Percentiles rank a stretch among this genome's conserved stretches.
These are phyloP conservation scores for Pagetopsis macropterus DNA, from an alignment of 2,797 vertebrate species.

Conservation along the genomic window DNA sequence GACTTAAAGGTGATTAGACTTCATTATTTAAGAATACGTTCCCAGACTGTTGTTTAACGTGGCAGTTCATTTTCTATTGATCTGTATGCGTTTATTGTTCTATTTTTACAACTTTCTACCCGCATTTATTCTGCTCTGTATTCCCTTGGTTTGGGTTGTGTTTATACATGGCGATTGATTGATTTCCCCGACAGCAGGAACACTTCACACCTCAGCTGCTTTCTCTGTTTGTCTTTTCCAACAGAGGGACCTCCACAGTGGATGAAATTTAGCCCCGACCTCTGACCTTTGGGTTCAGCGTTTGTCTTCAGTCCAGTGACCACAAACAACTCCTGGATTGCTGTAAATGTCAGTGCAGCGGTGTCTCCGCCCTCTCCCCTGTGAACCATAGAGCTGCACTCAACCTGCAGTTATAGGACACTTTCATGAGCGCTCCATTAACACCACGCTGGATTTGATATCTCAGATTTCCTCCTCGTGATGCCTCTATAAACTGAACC, in stretches of 20 bases:
- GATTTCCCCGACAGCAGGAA: constrained; percentile 64
- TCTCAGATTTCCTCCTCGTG: constrained; percentile 49
- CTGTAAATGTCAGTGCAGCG: constrained; percentile 83
- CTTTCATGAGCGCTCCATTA: constrained; percentile 74
- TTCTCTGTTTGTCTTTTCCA: constrained; percentile 83
- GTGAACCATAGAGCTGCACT: constrained; percentile 75
- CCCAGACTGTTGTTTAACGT: constrained; percentile 56
- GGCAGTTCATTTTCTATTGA: constrained; percentile 46
- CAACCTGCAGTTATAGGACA: constrained; percentile 77
- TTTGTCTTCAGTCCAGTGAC: constrained; percentile 84
- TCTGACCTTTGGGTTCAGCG: constrained; percentile 73
- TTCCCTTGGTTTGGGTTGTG: constrained; percentile 60
- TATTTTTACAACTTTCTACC: constrained; percentile 33
- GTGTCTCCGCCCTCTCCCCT: constrained; percentile 67
- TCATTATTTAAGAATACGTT: constrained; percentile 75
- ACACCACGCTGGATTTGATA: constrained; percentile 67
- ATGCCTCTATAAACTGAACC: constrained; percentile 26
- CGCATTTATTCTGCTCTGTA: constrained; percentile 34
- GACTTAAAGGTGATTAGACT: constrained; percentile 83
- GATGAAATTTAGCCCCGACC: constrained; percentile 80
- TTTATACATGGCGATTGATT: constrained; percentile 72
- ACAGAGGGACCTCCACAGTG: constrained; percentile 78
- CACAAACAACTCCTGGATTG: constrained; percentile 82
- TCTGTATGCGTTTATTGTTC: constrained; percentile 31
- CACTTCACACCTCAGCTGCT: constrained; percentile 73